Conservation (phyloP, 1,140 invertebrate species). For the Teleopsis dalmanni region DNA sequence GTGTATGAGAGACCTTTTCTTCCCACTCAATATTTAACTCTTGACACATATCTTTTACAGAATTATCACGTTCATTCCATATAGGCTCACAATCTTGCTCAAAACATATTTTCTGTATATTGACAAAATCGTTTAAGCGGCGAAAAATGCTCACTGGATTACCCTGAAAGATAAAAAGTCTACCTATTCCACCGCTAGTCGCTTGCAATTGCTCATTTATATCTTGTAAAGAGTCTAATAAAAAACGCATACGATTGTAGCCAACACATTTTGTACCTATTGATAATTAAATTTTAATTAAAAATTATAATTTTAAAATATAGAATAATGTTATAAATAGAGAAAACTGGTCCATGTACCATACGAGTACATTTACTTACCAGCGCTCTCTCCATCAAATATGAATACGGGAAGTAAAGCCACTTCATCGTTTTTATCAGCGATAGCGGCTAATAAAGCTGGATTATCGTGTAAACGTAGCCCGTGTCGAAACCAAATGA, state of each 20-base stretch:
- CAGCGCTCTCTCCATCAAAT: constrained; percentile 65
- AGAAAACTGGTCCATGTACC: no score
- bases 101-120: constrained; percentile 52
- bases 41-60: constrained; percentile 51
- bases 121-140: constrained; percentile 51
- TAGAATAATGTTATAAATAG: no score
- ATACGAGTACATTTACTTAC: constrained; percentile 32
- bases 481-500: constrained; percentile 65
- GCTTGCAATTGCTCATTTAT: constrained; percentile 56
- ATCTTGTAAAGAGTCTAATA: constrained; percentile 64
- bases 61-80: constrained; percentile 57
- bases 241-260: constrained; percentile 62
- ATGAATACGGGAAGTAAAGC: constrained; percentile 60
- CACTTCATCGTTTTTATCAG: constrained; percentile 42
- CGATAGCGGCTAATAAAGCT: constrained; percentile 53
- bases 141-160: constrained; percentile 57
- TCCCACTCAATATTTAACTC: constrained; percentile 50
- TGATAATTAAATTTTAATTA: constrained; percentile 13
- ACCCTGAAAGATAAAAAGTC: constrained; percentile 56
- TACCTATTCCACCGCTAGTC: constrained; percentile 46
- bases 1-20: constrained; percentile 62
- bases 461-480: constrained; percentile 68
- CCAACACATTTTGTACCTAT: constrained; percentile 56
- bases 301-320: no score
- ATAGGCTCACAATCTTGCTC: constrained; percentile 68